Conservation (phyloP, 2,888 invertebrate genomes). For the Leptinotarsa rubiginosa region DNA sequence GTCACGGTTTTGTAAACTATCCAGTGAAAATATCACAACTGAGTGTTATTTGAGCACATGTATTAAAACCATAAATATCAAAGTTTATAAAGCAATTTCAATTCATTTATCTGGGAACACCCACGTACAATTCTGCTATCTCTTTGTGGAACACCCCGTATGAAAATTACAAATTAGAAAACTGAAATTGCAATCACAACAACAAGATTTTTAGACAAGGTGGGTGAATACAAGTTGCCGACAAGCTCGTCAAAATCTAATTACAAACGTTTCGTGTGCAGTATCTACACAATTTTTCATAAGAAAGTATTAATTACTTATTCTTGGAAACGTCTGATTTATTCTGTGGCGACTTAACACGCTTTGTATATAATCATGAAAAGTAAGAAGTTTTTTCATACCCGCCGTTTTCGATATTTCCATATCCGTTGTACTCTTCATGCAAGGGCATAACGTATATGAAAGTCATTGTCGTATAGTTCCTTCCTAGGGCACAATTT, state of each 20-base stretch:
- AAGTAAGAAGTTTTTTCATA: conserved; percentile 49
- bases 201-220: neutral
- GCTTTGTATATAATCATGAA: conserved; percentile 47
- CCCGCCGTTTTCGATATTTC: conserved; percentile 62
- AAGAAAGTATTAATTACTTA: conserved; percentile 29
- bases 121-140: too few species aligned
- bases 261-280: conserved; percentile 35
- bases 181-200: neutral
- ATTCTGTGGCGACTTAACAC: conserved; percentile 40
- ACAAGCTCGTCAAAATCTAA: conserved; percentile 22
- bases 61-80: too few species aligned
- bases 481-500: conserved; percentile 31
- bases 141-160: neutral
- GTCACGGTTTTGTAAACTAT: too few species aligned
- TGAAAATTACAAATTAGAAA: neutral
- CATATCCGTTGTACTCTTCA: conserved; percentile 63
- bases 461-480: conserved; percentile 62
- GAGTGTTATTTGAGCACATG: too few species aligned
- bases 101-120: too few species aligned
- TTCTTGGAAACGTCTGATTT: conserved; percentile 41
- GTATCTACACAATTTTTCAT: conserved; percentile 33
- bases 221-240: neutral
- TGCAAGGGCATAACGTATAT: conserved; percentile 65
- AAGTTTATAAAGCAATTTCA: too few species aligned
- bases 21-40: too few species aligned